phyloP scores from a whole-genome alignment of 1,140 invertebrate species.

The Drosophila suzukii region DNA sequence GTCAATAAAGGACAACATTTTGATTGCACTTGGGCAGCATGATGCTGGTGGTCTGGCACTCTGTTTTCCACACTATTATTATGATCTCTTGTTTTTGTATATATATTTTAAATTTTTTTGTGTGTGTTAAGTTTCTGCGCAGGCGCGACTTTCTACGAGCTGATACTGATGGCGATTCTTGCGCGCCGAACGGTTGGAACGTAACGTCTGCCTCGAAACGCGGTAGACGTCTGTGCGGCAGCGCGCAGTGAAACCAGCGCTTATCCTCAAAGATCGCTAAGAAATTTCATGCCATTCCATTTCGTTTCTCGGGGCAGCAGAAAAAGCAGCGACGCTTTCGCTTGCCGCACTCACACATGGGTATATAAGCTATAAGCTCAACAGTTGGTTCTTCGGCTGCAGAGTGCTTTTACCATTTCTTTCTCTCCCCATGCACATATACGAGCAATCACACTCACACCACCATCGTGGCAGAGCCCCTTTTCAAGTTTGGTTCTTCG shows the following conservation, averaged over 20 bases:
- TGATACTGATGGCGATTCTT: slow-evolving; percentile 52
- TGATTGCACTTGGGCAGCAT: slow-evolving; percentile 37
- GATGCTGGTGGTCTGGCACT: slow-evolving; percentile 15
- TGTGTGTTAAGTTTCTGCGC: slow-evolving; percentile 6
- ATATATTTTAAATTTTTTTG: background rate
- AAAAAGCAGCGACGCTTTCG: slow-evolving; percentile 65
- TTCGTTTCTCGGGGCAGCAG: slow-evolving; percentile 58
- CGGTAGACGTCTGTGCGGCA: slow-evolving; percentile 82
- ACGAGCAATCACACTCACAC: background rate
- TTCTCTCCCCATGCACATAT: slow-evolving; percentile 49
- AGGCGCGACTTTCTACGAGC: slow-evolving; percentile 35
- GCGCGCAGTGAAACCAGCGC: slow-evolving; percentile 78
- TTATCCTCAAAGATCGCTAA: slow-evolving; percentile 82
- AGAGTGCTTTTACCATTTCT: slow-evolving; percentile 72
- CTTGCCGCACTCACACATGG: slow-evolving; percentile 55
- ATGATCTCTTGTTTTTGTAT: slow-evolving; percentile 9
- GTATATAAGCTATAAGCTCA: slow-evolving; percentile 27
- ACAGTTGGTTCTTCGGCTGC: slow-evolving; percentile 32
- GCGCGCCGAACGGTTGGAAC: slow-evolving; percentile 74
- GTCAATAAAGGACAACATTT: slow-evolving; percentile 69
- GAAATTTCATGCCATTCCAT: slow-evolving; percentile 82
- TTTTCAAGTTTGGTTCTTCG: slow-evolving; percentile 77
- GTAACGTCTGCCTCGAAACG: slow-evolving; percentile 80
- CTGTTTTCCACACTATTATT: slow-evolving; percentile 13
- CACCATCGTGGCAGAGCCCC: slow-evolving; percentile 1